These are phyloP conservation scores for Numida meleagris DNA, from an alignment of 2,113 vertebrate genomes.

Conservation along the genomic window DNA sequence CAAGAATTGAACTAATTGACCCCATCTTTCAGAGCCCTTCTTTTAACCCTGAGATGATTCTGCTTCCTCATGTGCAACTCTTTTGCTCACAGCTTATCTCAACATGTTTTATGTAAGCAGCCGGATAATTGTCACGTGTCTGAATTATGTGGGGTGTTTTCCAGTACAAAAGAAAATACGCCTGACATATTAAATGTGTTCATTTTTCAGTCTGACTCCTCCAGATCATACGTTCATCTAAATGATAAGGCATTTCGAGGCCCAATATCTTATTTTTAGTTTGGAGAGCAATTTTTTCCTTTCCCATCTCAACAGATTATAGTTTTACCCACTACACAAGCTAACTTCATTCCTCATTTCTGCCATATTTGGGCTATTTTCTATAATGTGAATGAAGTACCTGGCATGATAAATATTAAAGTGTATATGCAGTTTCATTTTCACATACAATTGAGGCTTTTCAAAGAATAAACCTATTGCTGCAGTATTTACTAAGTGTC, in stretches of 20 bases:
- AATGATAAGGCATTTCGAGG: conserved; percentile 6
- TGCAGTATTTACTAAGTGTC: conserved; percentile 76
- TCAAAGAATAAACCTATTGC: conserved; percentile 64
- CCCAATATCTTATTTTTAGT: conserved; percentile 62
- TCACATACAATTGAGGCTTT: conserved; percentile 70
- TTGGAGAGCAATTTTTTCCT: conserved; percentile 53
- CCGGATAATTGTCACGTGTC: neutral
- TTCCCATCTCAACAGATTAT: conserved; percentile 56
- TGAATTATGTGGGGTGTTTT: neutral
- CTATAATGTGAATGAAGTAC: conserved; percentile 62
- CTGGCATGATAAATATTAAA: conserved; percentile 73
- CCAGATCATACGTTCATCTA: neutral
- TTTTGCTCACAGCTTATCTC: neutral
- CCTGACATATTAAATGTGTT: conserved; percentile 27
- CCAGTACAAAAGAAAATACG: conserved; percentile 6
- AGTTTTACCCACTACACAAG: conserved; percentile 61
- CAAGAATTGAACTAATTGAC: conserved; percentile 34
- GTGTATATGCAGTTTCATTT: conserved; percentile 67
- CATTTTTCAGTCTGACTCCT: conserved; percentile 39
- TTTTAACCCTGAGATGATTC: neutral
- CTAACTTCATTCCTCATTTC: conserved; percentile 74
- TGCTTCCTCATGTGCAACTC: neutral
- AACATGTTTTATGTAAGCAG: neutral
- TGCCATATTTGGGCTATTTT: conserved; percentile 72
- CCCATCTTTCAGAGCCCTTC: neutral